These are phyloP conservation scores for Climacteris rufus DNA, from an alignment of 2,113 vertebrate genomes.

Conservation along the genomic window DNA sequence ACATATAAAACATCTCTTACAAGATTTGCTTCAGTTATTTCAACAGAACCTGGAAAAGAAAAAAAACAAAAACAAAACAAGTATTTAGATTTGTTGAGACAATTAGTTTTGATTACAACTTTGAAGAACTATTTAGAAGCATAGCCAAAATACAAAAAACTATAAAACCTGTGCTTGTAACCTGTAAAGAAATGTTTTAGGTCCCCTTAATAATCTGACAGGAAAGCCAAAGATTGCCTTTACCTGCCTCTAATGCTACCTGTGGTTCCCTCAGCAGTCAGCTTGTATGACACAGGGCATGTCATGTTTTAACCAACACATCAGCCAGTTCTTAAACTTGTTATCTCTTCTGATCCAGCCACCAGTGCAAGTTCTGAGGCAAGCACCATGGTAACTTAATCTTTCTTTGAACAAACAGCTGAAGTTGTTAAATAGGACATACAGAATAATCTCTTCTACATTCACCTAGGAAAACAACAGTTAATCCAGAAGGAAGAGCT, in stretches of 20 bases:
- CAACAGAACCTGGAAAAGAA: constrained; percentile 69
- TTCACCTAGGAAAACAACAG: neutral
- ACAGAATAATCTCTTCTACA: neutral
- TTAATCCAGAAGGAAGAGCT: neutral
- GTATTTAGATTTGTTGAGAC: neutral
- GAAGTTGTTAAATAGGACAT: neutral
- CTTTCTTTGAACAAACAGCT: neutral
- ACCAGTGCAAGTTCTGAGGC: neutral
- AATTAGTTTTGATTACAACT: neutral
- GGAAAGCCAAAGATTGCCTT: neutral
- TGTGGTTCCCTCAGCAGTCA: neutral
- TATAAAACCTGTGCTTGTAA: neutral
- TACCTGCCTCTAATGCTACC: neutral
- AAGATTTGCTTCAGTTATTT: constrained; percentile 86
- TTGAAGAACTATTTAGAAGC: neutral
- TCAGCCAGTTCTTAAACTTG: neutral
- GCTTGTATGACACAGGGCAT: neutral
- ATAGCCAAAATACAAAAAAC: neutral
- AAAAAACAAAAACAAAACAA: neutral
- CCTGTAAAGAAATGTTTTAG: neutral
- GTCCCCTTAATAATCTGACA: neutral
- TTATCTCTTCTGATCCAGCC: neutral
- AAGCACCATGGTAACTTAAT: neutral
- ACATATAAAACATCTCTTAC: constrained; percentile 96
- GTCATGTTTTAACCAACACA: neutral